Evolutionary conservation across 2,113 vertebrate genomes (phyloP).

Genomic region (Elgaria multicarinata): DNA sequence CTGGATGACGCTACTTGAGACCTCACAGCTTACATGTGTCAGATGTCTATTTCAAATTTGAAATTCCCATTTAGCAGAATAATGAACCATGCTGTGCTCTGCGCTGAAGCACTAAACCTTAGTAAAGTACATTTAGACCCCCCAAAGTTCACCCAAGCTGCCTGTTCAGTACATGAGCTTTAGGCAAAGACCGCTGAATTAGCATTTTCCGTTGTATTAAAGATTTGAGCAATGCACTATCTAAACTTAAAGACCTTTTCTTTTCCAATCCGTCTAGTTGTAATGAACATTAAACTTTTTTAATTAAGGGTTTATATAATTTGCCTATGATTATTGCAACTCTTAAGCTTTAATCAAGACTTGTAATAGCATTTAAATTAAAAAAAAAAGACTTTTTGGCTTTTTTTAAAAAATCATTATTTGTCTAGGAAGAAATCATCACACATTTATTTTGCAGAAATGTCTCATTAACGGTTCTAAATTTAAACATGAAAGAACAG

Average conservation of each 20-base stretch:
- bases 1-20: not conserved
- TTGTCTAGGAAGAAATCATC: slow-evolving; percentile 63
- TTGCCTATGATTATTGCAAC: slow-evolving; percentile 51
- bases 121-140: slow-evolving; percentile 27
- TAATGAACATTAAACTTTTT: slow-evolving; percentile 67
- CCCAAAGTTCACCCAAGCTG: not conserved
- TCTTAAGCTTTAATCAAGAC: slow-evolving; percentile 59
- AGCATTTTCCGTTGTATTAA: slow-evolving; percentile 42
- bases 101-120: slow-evolving; percentile 2
- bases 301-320: slow-evolving; percentile 65
- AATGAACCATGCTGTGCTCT: not conserved
- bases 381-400: slow-evolving; percentile 27
- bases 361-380: slow-evolving; percentile 68
- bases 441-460: slow-evolving; percentile 62
- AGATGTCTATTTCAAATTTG: slow-evolving; percentile 12
- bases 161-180: slow-evolving; percentile 24
- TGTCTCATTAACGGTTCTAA: slow-evolving; percentile 68
- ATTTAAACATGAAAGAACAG: slow-evolving; percentile 58
- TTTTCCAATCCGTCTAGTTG: slow-evolving; percentile 52
- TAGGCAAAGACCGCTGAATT: slow-evolving; percentile 16
- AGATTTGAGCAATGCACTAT: slow-evolving; percentile 43
- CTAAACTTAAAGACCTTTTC: slow-evolving; percentile 55
- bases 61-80: slow-evolving; percentile 11
- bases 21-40: slow-evolving; percentile 1
- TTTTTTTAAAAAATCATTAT: slow-evolving; percentile 65